These are phyloP conservation scores for Lycodopsis pacificus DNA, from an alignment of 2,797 vertebrate genomes.

Conservation along the genomic window DNA sequence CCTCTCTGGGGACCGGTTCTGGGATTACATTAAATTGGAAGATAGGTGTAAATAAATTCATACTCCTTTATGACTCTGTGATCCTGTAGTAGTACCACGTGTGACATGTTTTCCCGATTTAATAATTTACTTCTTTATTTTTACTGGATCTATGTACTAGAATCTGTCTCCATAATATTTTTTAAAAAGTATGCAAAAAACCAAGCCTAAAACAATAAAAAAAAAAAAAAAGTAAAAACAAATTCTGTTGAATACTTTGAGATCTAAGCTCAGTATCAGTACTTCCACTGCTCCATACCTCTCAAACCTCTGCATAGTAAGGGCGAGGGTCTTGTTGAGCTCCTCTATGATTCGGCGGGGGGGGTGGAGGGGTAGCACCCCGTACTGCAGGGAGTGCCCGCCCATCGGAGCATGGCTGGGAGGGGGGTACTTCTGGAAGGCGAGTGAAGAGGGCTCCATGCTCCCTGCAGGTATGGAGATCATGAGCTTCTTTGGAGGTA, in stretches of 20 bases:
- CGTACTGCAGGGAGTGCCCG: constrained; percentile 90
- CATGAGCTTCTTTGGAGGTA: constrained; percentile 99
- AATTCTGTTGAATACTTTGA: background rate
- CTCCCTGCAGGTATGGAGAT: constrained; percentile 92
- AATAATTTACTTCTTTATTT: background rate
- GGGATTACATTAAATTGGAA: too few species aligned
- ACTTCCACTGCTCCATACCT: constrained; percentile 84
- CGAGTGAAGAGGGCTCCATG: constrained; percentile 88
- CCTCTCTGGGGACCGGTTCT: too few species aligned
- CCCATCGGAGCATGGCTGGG: constrained; percentile 84
- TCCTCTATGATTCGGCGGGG: constrained; percentile 96
- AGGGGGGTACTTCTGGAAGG: constrained; percentile 92
- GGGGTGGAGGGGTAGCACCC: constrained; percentile 89
- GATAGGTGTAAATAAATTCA: too few species aligned
- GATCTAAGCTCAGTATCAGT: background rate
- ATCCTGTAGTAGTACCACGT: too few species aligned
- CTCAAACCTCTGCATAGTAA: constrained; percentile 99
- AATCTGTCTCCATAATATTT: background rate
- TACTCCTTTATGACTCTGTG: too few species aligned
- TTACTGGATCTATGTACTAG: background rate
- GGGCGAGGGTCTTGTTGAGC: constrained; percentile 95
- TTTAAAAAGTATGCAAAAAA: background rate
- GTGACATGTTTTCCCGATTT: too few species aligned
- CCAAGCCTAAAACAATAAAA: background rate
- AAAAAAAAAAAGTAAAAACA: background rate